A percentile compares a stretch with the other conserved stretches of the same genome.
Evolutionary conservation across 2,888 invertebrate genomes (phyloP).

Genomic region (Galeopsomyia nigrocyanea): DNA sequence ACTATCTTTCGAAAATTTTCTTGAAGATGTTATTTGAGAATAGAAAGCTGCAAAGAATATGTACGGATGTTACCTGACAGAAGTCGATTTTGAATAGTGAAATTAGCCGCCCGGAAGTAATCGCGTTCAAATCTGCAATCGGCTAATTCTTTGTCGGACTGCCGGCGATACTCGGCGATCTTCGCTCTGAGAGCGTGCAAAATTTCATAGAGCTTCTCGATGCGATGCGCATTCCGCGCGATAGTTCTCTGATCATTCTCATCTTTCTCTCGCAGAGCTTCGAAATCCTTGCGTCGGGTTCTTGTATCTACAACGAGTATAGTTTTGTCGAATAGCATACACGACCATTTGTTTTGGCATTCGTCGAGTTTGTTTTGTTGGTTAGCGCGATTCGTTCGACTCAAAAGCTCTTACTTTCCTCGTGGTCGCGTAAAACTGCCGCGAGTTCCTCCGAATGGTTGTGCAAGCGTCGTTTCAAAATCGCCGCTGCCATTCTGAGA

Average conservation of each 20-base stretch:
- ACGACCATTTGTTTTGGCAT: neutral
- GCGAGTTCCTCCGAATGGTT: constrained; percentile 3
- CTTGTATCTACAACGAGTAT: constrained; percentile 51
- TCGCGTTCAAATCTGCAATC: constrained; percentile 52
- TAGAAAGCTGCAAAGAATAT: neutral
- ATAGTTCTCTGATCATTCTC: constrained; percentile 54
- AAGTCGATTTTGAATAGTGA: constrained; percentile 52
- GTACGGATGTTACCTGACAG: constrained; percentile 50
- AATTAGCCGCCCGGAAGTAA: constrained; percentile 53
- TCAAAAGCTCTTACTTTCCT: constrained; percentile 27
- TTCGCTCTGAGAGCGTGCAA: constrained; percentile 52
- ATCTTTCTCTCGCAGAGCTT: constrained; percentile 55
- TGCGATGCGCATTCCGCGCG: constrained; percentile 51
- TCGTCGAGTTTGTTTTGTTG: constrained; percentile 4
- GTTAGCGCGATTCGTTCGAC: neutral
- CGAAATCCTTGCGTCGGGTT: constrained; percentile 52
- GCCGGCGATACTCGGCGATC: constrained; percentile 42
- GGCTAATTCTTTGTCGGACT: constrained; percentile 42
- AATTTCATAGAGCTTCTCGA: constrained; percentile 50
- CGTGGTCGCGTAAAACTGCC: constrained; percentile 16
- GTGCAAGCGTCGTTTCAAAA: constrained; percentile 5
- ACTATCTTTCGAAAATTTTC: neutral
- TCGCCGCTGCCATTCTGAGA: constrained; percentile 11
- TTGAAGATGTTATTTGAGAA: neutral
- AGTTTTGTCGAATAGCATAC: neutral